Base-by-base conservation (phyloP, 1,140 invertebrate genomes). In the Drosophila sp. region DNA sequence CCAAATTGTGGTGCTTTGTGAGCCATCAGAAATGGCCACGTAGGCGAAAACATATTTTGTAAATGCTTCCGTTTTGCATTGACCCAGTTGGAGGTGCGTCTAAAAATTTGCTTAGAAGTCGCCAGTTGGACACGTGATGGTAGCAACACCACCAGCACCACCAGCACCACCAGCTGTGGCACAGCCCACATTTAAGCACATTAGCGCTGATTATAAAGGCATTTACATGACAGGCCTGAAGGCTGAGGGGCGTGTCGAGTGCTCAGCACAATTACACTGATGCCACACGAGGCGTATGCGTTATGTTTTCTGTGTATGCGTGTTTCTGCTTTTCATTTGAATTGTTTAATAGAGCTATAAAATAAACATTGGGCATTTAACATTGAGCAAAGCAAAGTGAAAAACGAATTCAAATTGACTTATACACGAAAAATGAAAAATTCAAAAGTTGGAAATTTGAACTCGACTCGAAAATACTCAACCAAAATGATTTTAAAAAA, bases 131-230 rank as follows among this genome's bases (percentile, higher is more conserved):
- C 71, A 73, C 71, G 71, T 73, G 65, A 73, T 54, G 65, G 50
- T 18, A 45, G 29, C n/a, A n/a, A 21, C 57, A 67, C 51, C 27
- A 62, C 67, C 13, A 40, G 64, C 29, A 64, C 7, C 63, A 59
- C 14, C 34, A 21, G 21, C 21, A 53, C 21, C 46, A 43, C 25
- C 5, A 18, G 9, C 7, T 46, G 38, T 18, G 63, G 32, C 38
- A 41, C 54, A 64, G 46, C 32, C 59, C 51, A 62, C 50, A 70
- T 78, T 87, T 86, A 86, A 86, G 82, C 81, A 82, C 81, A 86
- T 86, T 86, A 86, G 79, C 75, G 82, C 63, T 82, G 75, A 86
- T 87, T 86, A 86, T 86, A 86, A 86, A 46, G 71, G 75, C 75
- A 87, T 86, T 87, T 86, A 78, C 82, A 87, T 82, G 74, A 87